Conservation (phyloP, 1,140 invertebrate genomes). For the Tetramorium simillimum region DNA sequence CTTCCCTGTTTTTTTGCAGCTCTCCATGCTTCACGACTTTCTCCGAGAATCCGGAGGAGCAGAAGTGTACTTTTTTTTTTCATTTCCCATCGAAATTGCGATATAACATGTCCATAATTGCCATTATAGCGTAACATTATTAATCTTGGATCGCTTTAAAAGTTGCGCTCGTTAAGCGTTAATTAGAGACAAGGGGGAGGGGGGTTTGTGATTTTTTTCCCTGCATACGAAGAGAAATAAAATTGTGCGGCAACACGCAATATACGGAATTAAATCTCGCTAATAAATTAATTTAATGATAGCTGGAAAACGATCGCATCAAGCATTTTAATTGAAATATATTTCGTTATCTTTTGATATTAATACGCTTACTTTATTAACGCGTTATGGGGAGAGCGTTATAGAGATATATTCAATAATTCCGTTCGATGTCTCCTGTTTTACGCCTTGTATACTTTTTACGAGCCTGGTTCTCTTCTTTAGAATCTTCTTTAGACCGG, state of each 20-base stretch:
- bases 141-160: background rate
- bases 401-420: background rate
- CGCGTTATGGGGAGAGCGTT: background rate
- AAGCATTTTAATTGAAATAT: slow-evolving; percentile 3
- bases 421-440: slow-evolving; percentile 24
- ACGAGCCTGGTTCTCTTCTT: background rate
- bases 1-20: slow-evolving; percentile 23
- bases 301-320: slow-evolving; percentile 5
- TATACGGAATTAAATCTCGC: slow-evolving; percentile 5
- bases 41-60: background rate
- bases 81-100: slow-evolving; percentile 7
- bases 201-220: background rate
- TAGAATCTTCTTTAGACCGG: background rate
- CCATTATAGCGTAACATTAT: background rate
- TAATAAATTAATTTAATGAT: slow-evolving; percentile 9
- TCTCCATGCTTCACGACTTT: slow-evolving; percentile 10
- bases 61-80: slow-evolving; percentile 9
- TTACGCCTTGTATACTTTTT: slow-evolving; percentile 29
- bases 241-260: background rate
- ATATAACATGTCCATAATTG: slow-evolving; percentile 17
- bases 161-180: background rate
- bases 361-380: slow-evolving; percentile 4
- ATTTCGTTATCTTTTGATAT: background rate
- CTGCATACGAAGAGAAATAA: background rate
- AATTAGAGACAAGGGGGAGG: background rate